phyloP scores from a whole-genome alignment of 2,888 invertebrate species.

The Apocheima hispidaria region DNA sequence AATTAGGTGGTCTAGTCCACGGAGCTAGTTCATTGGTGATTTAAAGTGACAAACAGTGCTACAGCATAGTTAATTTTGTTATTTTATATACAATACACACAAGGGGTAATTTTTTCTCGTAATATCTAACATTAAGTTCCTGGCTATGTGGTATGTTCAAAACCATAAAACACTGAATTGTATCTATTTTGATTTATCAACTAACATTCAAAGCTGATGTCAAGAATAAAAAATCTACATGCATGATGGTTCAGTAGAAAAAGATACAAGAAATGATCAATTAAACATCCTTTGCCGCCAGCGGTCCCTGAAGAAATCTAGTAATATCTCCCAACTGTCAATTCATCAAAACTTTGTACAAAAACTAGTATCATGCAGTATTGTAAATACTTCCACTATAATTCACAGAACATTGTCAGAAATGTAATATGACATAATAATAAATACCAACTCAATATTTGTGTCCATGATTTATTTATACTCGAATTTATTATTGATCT shows the following conservation, averaged over 20 bases:
- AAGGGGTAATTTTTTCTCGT: constrained; percentile 54
- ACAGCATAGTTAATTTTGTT: constrained; percentile 62
- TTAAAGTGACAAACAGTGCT: constrained; percentile 75
- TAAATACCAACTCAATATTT: constrained; percentile 38
- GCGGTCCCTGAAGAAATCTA: constrained; percentile 58
- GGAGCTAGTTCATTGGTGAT: constrained; percentile 73
- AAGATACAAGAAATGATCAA: constrained; percentile 57
- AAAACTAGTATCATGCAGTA: constrained; percentile 39
- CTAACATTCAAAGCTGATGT: constrained; percentile 60
- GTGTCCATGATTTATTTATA: constrained; percentile 61
- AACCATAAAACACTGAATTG: constrained; percentile 27
- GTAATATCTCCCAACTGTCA: constrained; percentile 27
- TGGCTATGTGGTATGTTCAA: constrained; percentile 46
- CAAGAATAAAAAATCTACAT: constrained; percentile 59
- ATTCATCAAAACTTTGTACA: constrained; percentile 39
- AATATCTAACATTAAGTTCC: constrained; percentile 62
- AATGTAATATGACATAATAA: constrained; percentile 60
- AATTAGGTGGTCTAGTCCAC: constrained; percentile 70
- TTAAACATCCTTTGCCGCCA: constrained; percentile 68
- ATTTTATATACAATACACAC: constrained; percentile 68
- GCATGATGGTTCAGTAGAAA: constrained; percentile 51
- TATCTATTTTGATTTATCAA: constrained; percentile 38
- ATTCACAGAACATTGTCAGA: constrained; percentile 41
- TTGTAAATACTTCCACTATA: constrained; percentile 25
- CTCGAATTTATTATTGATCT: constrained; percentile 61